Conservation (phyloP, 2,113 vertebrate species). For the Nibea albiflora region DNA sequence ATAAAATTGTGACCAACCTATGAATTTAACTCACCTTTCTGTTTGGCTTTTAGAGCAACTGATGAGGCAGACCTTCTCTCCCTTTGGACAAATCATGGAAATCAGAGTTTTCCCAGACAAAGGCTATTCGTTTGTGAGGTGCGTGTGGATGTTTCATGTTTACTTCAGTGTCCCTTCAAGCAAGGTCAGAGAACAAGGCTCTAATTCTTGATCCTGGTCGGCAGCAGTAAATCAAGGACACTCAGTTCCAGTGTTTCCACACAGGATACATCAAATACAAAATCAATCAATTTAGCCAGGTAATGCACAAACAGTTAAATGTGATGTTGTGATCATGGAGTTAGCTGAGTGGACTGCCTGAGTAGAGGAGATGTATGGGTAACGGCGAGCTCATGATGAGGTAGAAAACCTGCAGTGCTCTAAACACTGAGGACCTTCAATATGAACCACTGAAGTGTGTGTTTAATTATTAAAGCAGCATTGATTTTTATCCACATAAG, state of each 20-base stretch:
- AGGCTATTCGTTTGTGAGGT: slow-evolving; percentile 98
- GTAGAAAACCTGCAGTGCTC: not conserved
- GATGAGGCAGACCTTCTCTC: slow-evolving; percentile 98
- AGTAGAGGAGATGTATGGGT: too few relatives aligned
- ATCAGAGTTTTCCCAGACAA: slow-evolving; percentile 98
- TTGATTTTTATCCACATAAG: not conserved
- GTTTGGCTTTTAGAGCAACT: slow-evolving; percentile 90
- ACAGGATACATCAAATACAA: too few relatives aligned
- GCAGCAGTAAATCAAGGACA: not conserved
- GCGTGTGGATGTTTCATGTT: slow-evolving; percentile 14
- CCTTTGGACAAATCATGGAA: slow-evolving; percentile 98
- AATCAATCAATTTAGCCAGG: too few relatives aligned
- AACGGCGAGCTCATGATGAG: not conserved
- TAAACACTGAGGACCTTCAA: not conserved
- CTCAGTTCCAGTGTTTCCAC: too few relatives aligned
- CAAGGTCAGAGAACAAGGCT: not conserved
- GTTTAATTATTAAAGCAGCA: not conserved
- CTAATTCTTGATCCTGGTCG: not conserved
- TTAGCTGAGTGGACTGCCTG: too few relatives aligned
- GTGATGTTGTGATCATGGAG: too few relatives aligned
- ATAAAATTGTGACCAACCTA: not conserved
- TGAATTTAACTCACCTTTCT: slow-evolving; percentile 20
- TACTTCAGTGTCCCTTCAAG: not conserved
- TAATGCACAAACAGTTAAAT: too few relatives aligned
- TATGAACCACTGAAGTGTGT: not conserved